These are phyloP conservation scores for Diabrotica balteata DNA, from an alignment of 2,888 invertebrate species.

Conservation along the genomic window DNA sequence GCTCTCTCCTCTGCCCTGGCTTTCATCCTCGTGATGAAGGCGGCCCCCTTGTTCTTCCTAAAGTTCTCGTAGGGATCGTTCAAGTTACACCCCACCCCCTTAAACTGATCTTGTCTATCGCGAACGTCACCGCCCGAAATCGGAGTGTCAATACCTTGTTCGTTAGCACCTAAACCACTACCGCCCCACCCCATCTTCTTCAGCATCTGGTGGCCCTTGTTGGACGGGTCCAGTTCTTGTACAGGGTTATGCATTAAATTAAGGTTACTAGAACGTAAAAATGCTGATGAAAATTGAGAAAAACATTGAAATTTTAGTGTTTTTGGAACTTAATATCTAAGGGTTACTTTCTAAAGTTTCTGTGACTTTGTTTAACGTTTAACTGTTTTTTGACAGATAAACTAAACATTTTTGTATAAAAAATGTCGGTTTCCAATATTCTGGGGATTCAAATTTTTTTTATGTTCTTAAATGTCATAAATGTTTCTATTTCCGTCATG, in stretches of 20 bases:
- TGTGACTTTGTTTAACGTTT: no score
- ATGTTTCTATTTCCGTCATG: no score
- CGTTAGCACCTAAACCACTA: constrained; percentile 90
- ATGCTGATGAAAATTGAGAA: constrained; percentile 18
- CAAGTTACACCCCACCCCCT: constrained; percentile 90
- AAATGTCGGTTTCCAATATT: no score
- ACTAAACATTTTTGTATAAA: no score
- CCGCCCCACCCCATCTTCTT: constrained; percentile 99
- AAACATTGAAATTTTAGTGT: no score
- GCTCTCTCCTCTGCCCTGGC: constrained; percentile 81
- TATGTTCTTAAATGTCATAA: no score
- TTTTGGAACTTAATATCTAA: no score
- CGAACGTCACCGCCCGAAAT: constrained; percentile 90
- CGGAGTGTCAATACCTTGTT: constrained; percentile 95
- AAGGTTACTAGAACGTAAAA: constrained; percentile 38
- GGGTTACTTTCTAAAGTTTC: no score
- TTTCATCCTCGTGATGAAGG: constrained; percentile 93
- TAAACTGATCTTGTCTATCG: constrained; percentile 92
- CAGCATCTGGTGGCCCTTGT: constrained; percentile 96
- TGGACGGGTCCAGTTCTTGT: constrained; percentile 81
- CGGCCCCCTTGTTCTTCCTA: constrained; percentile 93
- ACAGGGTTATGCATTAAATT: constrained; percentile 43
- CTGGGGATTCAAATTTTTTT: no score
- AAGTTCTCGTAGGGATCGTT: constrained; percentile 98
- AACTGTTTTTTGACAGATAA: no score